Evolutionary conservation across 2,797 vertebrate genomes (phyloP).

Genomic region (Xenentodon cancila): DNA sequence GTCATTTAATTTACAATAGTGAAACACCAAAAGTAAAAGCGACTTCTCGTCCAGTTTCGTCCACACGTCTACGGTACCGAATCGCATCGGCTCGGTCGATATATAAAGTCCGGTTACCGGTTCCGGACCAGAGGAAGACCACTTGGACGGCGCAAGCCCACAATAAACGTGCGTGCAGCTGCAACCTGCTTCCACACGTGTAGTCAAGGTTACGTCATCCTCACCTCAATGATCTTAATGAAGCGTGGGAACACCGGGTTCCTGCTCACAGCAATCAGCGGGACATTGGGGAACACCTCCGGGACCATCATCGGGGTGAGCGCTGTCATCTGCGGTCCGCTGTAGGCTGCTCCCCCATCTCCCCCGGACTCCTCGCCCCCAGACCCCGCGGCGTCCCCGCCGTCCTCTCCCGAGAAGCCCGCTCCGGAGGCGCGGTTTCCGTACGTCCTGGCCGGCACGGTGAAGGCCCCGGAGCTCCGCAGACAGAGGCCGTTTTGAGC

Average conservation of each 20-base stretch:
- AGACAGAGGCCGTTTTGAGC: background rate
- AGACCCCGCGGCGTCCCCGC: conserved; percentile 73
- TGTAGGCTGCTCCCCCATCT: conserved; percentile 74
- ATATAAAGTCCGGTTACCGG: too few species aligned
- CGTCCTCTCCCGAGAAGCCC: conserved; percentile 79
- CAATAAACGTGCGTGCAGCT: too few species aligned
- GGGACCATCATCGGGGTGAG: conserved; percentile 93
- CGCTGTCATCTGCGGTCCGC: conserved; percentile 87
- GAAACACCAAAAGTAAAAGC: too few species aligned
- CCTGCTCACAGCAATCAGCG: conserved; percentile 91
- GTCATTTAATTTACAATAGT: too few species aligned
- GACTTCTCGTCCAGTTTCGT: too few species aligned
- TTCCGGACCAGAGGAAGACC: too few species aligned
- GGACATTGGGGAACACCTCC: conserved; percentile 93
- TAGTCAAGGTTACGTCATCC: conserved; percentile 1
- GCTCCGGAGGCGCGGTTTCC: conserved; percentile 69
- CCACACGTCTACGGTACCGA: too few species aligned
- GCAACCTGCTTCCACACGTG: too few species aligned
- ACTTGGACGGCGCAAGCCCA: too few species aligned
- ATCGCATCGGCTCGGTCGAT: too few species aligned
- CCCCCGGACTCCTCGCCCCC: conserved; percentile 76
- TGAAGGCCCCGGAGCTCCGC: background rate
- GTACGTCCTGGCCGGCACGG: conserved; percentile 61
- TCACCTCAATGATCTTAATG: conserved; percentile 98
- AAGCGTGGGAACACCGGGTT: conserved; percentile 93